Evolutionary conservation across 1,140 invertebrate genomes (phyloP).

Genomic region (Eriocheir sinensis): DNA sequence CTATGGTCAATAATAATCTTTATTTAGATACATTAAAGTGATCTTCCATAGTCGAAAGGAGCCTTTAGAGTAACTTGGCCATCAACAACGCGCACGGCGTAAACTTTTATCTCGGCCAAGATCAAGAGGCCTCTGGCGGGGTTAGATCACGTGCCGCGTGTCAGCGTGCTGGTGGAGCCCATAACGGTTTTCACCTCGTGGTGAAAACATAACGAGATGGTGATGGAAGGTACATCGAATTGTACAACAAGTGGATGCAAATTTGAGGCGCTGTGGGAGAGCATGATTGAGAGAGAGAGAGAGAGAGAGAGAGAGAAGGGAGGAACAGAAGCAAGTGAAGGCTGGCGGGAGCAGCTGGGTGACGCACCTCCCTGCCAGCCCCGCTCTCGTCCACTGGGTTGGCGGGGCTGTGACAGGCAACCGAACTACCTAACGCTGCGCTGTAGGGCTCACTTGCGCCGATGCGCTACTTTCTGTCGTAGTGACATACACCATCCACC

Average conservation of each 20-base stretch:
- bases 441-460: slow-evolving; percentile 68
- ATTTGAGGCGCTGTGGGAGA: background rate
- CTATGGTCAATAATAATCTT: no score
- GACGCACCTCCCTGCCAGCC: background rate
- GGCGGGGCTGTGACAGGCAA: background rate
- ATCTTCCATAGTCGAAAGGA: no score
- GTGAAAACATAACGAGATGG: background rate
- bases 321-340: background rate
- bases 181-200: background rate
- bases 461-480: slow-evolving; percentile 65
- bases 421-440: slow-evolving; percentile 35
- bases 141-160: background rate
- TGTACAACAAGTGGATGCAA: background rate
- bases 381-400: background rate
- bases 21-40: no score
- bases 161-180: background rate
- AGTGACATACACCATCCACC: slow-evolving; percentile 58
- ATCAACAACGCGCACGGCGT: background rate
- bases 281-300: background rate
- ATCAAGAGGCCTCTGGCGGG: background rate
- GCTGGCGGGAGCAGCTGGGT: background rate
- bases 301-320: background rate
- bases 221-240: no score
- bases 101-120: background rate
- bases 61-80: background rate